Evolutionary conservation across 2,797 vertebrate genomes (phyloP), one percentile per base, ranked within the genome.

Genomic region (Spondyliosoma cantharus): DNA sequence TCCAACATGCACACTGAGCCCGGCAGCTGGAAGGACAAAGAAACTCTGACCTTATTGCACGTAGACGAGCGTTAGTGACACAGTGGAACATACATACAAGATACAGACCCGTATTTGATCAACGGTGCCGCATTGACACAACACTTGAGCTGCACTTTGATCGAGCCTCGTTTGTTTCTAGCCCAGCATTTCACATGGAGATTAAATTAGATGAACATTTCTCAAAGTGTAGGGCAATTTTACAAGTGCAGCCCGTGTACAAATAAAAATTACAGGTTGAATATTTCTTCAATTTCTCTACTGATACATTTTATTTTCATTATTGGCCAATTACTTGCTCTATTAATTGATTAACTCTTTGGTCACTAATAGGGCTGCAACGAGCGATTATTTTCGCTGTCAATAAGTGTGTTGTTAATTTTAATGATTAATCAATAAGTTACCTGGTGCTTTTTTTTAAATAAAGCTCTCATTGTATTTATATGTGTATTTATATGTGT

Each of bases 1-100:
- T 88, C 84, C 83, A 77, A 71, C 71, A 71, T 74, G 84, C 32
- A 76, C 66, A 76, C 57, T 57, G 59, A 74, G 65, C 50, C 61
- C 50, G 27, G 74, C 61, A 62, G 76, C 71, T 25, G 76, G 63
- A 87, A 89, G 73, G 73, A 90, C 87, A 90, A 84, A 86, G 71
- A 75, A 32, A 42, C 54, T 53, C 22, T 48, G 63, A 60, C 49
- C 42, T 15, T 52, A 42, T 27, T 24, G 66, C 57, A 80, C 7
- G 69, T 37, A 69, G 48, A 56, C 64, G 72, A 73, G 24, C 53
- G 42, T 15, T 45, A 60, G 22, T 48, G 60, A 57, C 66, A 74
- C 22, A 68, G 3, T 12, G 22, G 19, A 22, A 50, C 53, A 63
- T 8, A 24, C 25, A 29, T 3, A 29, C 7, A 1, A 11, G 16